Evolutionary conservation across 2,888 invertebrate species (phyloP).

Genomic region (Dryocosmus kuriphilus): DNA sequence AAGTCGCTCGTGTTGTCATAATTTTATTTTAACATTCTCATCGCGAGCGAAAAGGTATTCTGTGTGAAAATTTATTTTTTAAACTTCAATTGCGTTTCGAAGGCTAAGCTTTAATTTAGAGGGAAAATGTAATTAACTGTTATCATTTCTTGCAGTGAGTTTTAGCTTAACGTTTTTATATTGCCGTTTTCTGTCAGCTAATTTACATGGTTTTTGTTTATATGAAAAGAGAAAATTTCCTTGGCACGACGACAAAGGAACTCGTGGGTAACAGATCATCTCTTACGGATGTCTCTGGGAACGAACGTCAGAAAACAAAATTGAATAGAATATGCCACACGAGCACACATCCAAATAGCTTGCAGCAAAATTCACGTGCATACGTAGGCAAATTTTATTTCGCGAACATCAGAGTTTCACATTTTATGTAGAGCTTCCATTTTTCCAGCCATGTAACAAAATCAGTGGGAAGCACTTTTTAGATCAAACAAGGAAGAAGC

Average conservation of each 20-base stretch:
- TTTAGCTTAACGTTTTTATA: not conserved
- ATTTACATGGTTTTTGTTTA: not conserved
- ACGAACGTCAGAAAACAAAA: not conserved
- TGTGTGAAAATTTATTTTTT: no score
- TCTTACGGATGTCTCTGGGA: not conserved
- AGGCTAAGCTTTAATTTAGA: no score
- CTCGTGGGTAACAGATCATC: not conserved
- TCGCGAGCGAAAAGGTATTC: no score
- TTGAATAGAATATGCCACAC: not conserved
- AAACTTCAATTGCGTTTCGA: no score
- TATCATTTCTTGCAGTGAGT: no score
- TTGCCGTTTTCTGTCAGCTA: not conserved
- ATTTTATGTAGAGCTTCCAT: not conserved
- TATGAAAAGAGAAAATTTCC: not conserved
- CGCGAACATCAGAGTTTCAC: not conserved
- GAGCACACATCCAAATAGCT: not conserved
- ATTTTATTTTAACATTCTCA: no score
- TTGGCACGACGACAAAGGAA: not conserved
- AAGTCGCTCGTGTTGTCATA: not conserved
- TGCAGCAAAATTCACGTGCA: not conserved
- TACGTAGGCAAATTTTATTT: not conserved
- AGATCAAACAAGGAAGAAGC: not conserved
- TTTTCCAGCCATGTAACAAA: not conserved
- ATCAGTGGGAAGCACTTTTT: not conserved
- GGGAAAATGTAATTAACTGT: no score